Percentiles rank a stretch among this genome's conserved stretches.
Evolutionary conservation across 2,113 vertebrate genomes (phyloP).

Genomic region (Nyctereutes procyonoides): DNA sequence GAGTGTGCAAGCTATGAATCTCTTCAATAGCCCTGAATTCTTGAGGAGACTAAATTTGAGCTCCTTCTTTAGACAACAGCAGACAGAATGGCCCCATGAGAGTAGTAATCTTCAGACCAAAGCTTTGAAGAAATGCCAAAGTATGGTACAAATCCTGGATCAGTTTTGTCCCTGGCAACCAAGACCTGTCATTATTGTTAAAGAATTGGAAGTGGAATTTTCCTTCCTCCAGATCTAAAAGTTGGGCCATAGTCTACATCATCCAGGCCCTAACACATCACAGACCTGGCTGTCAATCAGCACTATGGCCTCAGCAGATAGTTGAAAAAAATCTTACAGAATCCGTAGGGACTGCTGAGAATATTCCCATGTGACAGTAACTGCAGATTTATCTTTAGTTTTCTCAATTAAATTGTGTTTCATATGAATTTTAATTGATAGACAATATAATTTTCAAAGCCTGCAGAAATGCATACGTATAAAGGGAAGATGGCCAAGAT

Average conservation of each 20-base stretch:
- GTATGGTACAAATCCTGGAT: not conserved
- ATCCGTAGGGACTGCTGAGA: not conserved
- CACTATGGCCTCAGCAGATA: not conserved
- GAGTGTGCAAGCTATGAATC: not conserved
- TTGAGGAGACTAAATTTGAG: not conserved
- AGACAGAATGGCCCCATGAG: not conserved
- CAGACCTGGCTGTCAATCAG: not conserved
- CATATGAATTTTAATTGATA: conserved; percentile 32
- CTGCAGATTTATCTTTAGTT: not conserved
- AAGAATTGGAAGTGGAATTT: conserved; percentile 42
- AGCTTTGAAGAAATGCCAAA: not conserved
- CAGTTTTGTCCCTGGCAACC: not conserved
- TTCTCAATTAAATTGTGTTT: not conserved
- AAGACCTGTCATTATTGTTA: not conserved
- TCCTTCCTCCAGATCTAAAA: not conserved
- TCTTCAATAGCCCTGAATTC: not conserved
- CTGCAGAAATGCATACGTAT: not conserved
- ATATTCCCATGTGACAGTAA: not conserved
- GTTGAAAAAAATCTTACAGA: not conserved
- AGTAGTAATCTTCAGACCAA: conserved; percentile 34
- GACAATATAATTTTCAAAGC: conserved; percentile 39
- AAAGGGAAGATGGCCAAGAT: not conserved
- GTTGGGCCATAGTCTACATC: not conserved
- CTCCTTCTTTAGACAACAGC: not conserved
- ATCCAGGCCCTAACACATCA: not conserved